Conservation (phyloP, 2,113 vertebrate species). For the Ascaphus truei region DNA sequence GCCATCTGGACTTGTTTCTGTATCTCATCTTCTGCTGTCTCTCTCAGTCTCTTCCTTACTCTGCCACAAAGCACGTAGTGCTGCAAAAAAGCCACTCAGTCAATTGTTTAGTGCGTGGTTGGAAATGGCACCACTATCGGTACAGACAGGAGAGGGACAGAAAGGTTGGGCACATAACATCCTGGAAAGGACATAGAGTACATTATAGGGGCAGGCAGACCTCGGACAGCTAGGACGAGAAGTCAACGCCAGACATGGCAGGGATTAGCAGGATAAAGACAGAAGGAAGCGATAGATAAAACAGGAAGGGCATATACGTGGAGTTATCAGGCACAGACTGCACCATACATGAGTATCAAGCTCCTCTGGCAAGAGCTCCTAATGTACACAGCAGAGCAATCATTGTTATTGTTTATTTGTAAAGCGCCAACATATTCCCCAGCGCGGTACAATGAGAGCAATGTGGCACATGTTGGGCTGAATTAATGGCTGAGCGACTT, state of each 20-base stretch:
- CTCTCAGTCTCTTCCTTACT: neutral
- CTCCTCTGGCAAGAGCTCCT: constrained; percentile 24
- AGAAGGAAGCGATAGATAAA: too few relatives aligned
- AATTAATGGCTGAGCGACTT: too few relatives aligned
- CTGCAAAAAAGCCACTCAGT: neutral
- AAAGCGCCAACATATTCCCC: too few relatives aligned
- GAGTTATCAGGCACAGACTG: constrained; percentile 14
- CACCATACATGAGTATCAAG: constrained; percentile 19
- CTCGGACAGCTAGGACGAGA: neutral
- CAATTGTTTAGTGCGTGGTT: neutral
- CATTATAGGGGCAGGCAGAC: neutral
- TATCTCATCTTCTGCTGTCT: constrained; percentile 12
- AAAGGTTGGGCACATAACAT: too few relatives aligned
- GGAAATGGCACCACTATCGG: neutral
- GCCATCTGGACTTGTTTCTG: constrained; percentile 1
- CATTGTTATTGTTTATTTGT: too few relatives aligned
- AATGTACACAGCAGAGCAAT: constrained; percentile 23
- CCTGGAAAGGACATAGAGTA: neutral
- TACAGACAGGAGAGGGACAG: neutral
- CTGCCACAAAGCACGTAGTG: too few relatives aligned
- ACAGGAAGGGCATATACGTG: constrained; percentile 5
- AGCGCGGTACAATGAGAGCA: too few relatives aligned
- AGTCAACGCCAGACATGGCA: neutral
- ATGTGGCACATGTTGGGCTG: constrained; percentile 27
- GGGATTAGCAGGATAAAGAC: too few relatives aligned